phyloP scores from a whole-genome alignment of 2,888 invertebrate genomes.

The Hirtodrosophila alboralis region DNA sequence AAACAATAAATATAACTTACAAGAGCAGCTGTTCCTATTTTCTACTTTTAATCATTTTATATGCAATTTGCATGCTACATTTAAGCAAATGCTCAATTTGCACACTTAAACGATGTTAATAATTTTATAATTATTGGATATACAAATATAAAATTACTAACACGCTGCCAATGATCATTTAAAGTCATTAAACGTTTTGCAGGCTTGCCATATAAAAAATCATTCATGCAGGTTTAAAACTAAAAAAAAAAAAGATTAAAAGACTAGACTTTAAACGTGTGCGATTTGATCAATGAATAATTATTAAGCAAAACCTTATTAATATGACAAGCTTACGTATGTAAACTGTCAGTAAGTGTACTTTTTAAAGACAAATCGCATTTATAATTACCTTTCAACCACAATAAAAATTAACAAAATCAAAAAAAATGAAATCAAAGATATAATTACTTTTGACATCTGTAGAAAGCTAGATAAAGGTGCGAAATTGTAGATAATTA shows the following conservation, averaged over 20 bases:
- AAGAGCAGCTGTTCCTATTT: too few species aligned
- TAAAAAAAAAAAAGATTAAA: background rate
- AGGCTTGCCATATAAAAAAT: constrained; percentile 24
- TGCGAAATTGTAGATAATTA: too few species aligned
- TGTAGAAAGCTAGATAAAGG: too few species aligned
- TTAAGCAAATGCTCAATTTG: constrained; percentile 17
- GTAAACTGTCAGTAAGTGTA: constrained; percentile 50
- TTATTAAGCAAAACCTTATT: too few species aligned
- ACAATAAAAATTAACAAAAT: constrained; percentile 3
- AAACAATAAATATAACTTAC: too few species aligned
- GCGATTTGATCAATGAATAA: constrained; percentile 39
- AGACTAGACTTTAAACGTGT: constrained; percentile 2
- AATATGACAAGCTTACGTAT: too few species aligned
- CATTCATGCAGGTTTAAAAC: constrained; percentile 35
- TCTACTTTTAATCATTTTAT: constrained; percentile 25
- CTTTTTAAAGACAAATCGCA: constrained; percentile 28
- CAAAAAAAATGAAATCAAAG: background rate
- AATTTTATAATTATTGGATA: constrained; percentile 64
- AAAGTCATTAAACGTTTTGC: constrained; percentile 41
- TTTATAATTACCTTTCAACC: constrained; percentile 24
- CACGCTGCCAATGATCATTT: constrained; percentile 35
- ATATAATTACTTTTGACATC: too few species aligned
- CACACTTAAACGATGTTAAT: constrained; percentile 51
- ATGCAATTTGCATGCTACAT: constrained; percentile 17
- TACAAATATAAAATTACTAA: constrained; percentile 43